These are phyloP conservation scores for Argyresthia goedartella DNA, from an alignment of 2,888 invertebrate genomes.

Conservation along the genomic window DNA sequence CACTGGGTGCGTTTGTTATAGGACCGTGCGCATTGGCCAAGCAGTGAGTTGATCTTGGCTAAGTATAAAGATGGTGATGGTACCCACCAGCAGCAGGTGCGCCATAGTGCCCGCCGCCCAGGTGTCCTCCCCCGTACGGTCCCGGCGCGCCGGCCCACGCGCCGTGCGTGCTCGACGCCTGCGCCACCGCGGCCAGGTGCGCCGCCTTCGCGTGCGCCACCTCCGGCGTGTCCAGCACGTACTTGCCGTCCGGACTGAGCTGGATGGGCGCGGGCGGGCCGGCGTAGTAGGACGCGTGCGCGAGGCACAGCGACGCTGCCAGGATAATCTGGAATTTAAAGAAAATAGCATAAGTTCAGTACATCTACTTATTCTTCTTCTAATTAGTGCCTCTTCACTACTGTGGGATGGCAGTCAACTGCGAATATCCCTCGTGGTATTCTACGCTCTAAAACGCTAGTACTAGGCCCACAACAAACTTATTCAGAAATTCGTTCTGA, in stretches of 20 bases:
- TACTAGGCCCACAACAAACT: too few relatives aligned
- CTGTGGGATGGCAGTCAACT: too few relatives aligned
- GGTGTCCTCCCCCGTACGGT: constrained; percentile 29
- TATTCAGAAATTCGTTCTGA: background rate
- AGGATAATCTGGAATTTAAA: constrained; percentile 43
- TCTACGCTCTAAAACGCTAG: too few relatives aligned
- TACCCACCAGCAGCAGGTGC: constrained; percentile 63
- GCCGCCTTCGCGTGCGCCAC: constrained; percentile 65
- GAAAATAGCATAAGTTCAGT: background rate
- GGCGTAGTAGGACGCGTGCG: constrained; percentile 66
- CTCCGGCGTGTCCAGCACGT: constrained; percentile 66
- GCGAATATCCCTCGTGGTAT: too few relatives aligned
- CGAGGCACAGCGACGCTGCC: constrained; percentile 60
- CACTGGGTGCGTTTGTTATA: too few relatives aligned
- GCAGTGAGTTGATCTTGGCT: too few relatives aligned
- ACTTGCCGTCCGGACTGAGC: constrained; percentile 65
- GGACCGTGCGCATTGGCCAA: too few relatives aligned
- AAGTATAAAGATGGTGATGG: too few relatives aligned
- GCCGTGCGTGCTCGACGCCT: constrained; percentile 56
- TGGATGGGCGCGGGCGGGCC: constrained; percentile 59
- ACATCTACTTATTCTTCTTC: background rate
- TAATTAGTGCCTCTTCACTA: too few relatives aligned
- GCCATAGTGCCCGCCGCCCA: constrained; percentile 44
- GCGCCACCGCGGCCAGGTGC: constrained; percentile 58
- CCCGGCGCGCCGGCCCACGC: constrained; percentile 44